phyloP scores from a whole-genome alignment of 2,888 invertebrate species.

The Acrocera orbiculus region DNA sequence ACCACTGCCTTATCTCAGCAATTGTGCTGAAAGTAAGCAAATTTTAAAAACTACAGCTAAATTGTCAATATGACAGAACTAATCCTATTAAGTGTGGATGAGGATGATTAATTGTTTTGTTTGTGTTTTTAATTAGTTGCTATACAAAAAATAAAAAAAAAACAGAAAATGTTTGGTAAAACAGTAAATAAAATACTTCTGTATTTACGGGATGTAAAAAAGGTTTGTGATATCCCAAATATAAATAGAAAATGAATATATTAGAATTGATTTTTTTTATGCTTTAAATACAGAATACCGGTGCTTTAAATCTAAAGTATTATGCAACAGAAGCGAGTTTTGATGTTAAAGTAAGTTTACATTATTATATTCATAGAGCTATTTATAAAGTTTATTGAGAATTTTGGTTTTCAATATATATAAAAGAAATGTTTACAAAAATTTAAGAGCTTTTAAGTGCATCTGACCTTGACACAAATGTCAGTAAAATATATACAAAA shows the following conservation, averaged over 20 bases:
- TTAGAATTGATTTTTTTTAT: constrained; percentile 4
- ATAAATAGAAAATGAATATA: constrained; percentile 1
- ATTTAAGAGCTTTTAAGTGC: not conserved
- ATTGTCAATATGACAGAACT: too few relatives aligned
- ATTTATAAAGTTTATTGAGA: not conserved
- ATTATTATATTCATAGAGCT: not conserved
- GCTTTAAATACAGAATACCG: constrained; percentile 6
- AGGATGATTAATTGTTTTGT: too few relatives aligned
- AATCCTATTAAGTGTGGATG: too few relatives aligned
- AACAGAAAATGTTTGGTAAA: too few relatives aligned
- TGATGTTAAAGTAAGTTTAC: constrained; percentile 27
- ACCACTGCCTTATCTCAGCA: too few relatives aligned
- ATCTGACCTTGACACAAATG: not conserved
- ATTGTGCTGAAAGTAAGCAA: too few relatives aligned
- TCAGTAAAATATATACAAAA: too few relatives aligned
- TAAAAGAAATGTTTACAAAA: not conserved
- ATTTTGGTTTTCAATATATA: not conserved
- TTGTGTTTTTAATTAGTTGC: too few relatives aligned
- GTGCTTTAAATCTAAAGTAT: constrained; percentile 22
- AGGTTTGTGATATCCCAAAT: constrained; percentile 6
- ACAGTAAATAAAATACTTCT: too few relatives aligned
- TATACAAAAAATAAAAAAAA: too few relatives aligned
- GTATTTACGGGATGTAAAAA: constrained; percentile 14
- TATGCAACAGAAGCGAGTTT: constrained; percentile 31
- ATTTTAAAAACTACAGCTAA: too few relatives aligned